phyloP scores from a whole-genome alignment of 2,888 invertebrate species.

The Halictus ligatus region DNA sequence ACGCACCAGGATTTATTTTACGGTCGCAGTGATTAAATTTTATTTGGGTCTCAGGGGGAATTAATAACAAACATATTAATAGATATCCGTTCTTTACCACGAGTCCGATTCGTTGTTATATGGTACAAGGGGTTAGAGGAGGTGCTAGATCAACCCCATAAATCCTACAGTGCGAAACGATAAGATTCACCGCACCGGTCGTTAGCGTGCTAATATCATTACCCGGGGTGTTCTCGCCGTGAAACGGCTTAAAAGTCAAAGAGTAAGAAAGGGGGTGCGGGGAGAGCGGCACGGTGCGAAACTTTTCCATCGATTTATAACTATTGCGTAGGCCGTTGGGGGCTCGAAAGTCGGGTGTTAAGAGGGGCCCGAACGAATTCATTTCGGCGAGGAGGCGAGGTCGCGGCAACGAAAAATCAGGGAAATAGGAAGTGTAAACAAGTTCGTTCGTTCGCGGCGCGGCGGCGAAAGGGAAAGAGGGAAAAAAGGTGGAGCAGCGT shows the following conservation, averaged over 20 bases:
- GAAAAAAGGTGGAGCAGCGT: neutral
- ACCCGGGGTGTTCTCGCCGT: neutral
- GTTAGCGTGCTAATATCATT: neutral
- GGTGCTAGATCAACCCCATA: too few relatives aligned
- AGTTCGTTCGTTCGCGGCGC: slow-evolving; percentile 30
- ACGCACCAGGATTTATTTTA: too few relatives aligned
- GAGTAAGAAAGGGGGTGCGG: neutral
- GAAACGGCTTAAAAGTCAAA: neutral
- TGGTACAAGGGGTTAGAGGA: too few relatives aligned
- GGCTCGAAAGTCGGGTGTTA: slow-evolving; percentile 17
- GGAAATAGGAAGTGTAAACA: slow-evolving; percentile 57
- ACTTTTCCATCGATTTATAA: slow-evolving; percentile 59
- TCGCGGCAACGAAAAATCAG: slow-evolving; percentile 58
- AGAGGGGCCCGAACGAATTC: slow-evolving; percentile 42
- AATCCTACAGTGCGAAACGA: too few relatives aligned
- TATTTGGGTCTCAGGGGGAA: too few relatives aligned
- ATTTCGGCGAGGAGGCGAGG: slow-evolving; percentile 43
- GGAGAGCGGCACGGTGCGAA: neutral
- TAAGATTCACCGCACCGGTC: too few relatives aligned
- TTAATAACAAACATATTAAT: too few relatives aligned
- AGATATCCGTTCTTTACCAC: too few relatives aligned
- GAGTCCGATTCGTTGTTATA: too few relatives aligned
- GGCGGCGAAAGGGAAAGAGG: neutral
- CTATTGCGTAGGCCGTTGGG: neutral
- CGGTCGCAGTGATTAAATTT: too few relatives aligned